These are phyloP conservation scores for Halcyon chelicuti DNA, from an alignment of 2,797 vertebrate species.

Conservation along the genomic window DNA sequence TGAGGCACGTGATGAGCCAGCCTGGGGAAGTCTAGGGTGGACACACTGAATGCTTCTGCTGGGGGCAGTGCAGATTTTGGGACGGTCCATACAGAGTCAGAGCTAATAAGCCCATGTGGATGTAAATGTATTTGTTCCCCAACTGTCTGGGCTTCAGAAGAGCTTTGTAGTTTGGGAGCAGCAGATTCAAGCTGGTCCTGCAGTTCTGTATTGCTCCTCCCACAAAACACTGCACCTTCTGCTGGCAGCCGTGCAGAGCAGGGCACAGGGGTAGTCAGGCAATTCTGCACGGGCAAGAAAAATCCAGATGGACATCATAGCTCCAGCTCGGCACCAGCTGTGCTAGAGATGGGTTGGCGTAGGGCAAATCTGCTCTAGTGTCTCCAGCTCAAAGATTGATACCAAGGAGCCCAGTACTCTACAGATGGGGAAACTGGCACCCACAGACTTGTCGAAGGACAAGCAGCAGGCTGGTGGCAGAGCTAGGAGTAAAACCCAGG, in stretches of 20 bases:
- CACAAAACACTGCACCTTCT: neutral
- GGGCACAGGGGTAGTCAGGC: neutral
- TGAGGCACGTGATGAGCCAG: neutral
- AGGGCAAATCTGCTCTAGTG: neutral
- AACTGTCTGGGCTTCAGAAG: neutral
- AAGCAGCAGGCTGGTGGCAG: neutral
- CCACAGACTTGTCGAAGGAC: neutral
- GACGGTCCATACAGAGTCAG: neutral
- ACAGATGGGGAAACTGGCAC: constrained; percentile 4
- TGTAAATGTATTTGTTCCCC: neutral
- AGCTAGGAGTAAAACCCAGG: neutral
- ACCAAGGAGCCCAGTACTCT: neutral
- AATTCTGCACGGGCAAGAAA: neutral
- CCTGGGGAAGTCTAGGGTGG: neutral
- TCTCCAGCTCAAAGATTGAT: neutral
- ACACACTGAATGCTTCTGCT: neutral
- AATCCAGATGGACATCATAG: neutral
- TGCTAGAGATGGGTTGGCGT: neutral
- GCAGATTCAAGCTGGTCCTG: neutral
- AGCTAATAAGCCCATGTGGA: neutral
- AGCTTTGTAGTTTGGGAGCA: neutral
- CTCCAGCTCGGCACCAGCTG: neutral
- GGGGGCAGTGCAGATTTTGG: neutral
- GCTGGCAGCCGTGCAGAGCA: neutral
- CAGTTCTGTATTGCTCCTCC: neutral